These are phyloP conservation scores for Drosophila emarginata DNA, from an alignment of 2,888 invertebrate genomes.

Conservation along the genomic window DNA sequence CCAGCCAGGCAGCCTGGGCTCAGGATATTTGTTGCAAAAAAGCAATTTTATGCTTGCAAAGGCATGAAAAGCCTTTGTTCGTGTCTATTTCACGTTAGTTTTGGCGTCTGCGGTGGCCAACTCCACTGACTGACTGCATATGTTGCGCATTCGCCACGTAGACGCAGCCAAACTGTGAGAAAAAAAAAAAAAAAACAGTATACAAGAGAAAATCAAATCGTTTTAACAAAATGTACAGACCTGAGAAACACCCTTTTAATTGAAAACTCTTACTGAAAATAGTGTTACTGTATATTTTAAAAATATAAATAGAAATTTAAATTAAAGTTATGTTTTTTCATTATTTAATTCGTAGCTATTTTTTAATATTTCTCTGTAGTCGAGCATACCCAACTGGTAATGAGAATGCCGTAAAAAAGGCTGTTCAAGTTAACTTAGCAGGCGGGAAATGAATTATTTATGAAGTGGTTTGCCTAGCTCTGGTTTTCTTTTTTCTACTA, in stretches of 20 bases:
- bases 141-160: slow-evolving; percentile 74
- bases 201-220: slow-evolving; percentile 13
- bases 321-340: too few relatives aligned
- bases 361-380: neutral
- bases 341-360: too few relatives aligned
- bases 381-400: slow-evolving; percentile 21
- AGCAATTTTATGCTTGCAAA: slow-evolving; percentile 79
- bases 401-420: slow-evolving; percentile 43
- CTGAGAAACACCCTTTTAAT: neutral
- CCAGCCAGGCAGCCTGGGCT: slow-evolving; percentile 32
- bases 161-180: slow-evolving; percentile 29
- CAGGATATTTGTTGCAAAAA: slow-evolving; percentile 77
- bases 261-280: too few relatives aligned
- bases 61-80: slow-evolving; percentile 79
- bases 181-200: slow-evolving; percentile 33
- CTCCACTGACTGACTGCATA: slow-evolving; percentile 52
- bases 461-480: slow-evolving; percentile 78
- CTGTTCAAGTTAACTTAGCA: slow-evolving; percentile 68
- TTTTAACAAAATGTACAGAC: neutral
- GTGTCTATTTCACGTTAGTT: slow-evolving; percentile 79
- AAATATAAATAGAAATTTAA: neutral
- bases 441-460: slow-evolving; percentile 82
- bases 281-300: neutral
- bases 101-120: slow-evolving; percentile 65
- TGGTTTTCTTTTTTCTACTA: slow-evolving; percentile 44